Evolutionary conservation across 2,888 invertebrate species (phyloP).

Genomic region (Proisotoma minuta): DNA sequence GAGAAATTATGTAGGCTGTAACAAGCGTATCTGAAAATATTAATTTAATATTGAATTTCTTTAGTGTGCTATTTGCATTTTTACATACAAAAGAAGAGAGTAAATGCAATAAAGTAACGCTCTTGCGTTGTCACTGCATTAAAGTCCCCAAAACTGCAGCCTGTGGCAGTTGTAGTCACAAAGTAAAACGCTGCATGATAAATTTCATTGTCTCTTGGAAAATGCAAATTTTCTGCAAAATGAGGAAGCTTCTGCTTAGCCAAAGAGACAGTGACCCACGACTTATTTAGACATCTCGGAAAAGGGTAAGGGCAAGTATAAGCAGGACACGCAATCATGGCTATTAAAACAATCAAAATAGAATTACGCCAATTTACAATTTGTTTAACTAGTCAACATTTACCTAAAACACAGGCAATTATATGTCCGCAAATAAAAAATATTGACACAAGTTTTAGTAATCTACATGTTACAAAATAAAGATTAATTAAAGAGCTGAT

Average conservation of each 20-base stretch:
- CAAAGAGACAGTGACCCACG: neutral
- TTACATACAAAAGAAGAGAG: neutral
- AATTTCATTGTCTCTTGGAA: constrained; percentile 1
- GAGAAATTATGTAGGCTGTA: neutral
- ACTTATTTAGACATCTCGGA: neutral
- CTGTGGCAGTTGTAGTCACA: neutral
- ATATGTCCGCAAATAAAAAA: neutral
- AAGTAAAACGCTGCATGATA: neutral
- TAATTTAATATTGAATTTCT: too few species aligned
- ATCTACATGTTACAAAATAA: neutral
- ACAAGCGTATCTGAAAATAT: neutral
- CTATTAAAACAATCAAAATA: too few species aligned
- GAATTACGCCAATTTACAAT: too few species aligned
- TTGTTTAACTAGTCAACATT: too few species aligned
- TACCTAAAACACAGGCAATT: neutral
- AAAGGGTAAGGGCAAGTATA: neutral
- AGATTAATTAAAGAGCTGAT: neutral
- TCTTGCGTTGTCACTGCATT: neutral
- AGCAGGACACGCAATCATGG: neutral
- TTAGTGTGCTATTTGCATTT: too few species aligned
- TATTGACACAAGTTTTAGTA: neutral
- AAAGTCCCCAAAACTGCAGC: neutral
- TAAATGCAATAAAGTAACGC: neutral
- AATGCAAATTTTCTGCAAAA: neutral
- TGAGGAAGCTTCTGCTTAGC: neutral